Evolutionary conservation across 2,113 vertebrate species (phyloP), one percentile per base, ranked within the genome.

Genomic region (Candoia aspera): DNA sequence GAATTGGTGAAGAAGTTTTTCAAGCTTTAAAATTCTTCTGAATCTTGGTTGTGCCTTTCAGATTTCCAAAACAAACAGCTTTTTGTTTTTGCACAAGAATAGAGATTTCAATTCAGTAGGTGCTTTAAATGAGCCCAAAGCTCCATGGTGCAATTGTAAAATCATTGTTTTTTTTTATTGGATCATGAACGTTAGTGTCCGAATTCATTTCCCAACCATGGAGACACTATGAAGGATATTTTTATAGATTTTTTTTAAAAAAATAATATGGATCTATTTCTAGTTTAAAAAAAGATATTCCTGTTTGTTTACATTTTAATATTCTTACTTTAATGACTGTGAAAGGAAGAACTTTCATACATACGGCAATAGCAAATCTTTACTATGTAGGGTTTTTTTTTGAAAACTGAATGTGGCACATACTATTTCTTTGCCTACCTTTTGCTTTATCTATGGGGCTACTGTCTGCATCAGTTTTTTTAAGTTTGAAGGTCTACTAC

Each of bases 1-100:
- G 96, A 97, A 86, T 98, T 98, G 98, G 96, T 98, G 95, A 98
- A 98, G 93, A 97, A 97, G 84, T 92, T 97, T 79, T 87, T 97
- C 55, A 98, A 97, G 29, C 94, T 95, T 91, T 94, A 97, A 92
- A 98, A 93, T 95, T 97, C 90, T 96, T 94, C 73, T 97, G 94
- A 55, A 95, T 4, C 54, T 95, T 85, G 10, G 33, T 91, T 88
- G 95, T 95, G 95, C 96, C 96, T 93, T 96, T 96, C 95, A 94
- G 95, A 91, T 96, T 96, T 96, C 95, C 96, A 90, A 55, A 92
- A 90, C 90, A 57, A 91, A 89, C 92, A 94, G 86, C 88, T 95
- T 73, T 86, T 2, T 53, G 90, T 87, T 29, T 60, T 90, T 46
- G 24, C 62, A 87, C 85, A 73, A 21, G 29, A 19, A 29, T 42